A percentile compares a stretch with the other conserved stretches of the same genome.
phyloP scores from a whole-genome alignment of 2,113 vertebrate species.

The Cygnus atratus region DNA sequence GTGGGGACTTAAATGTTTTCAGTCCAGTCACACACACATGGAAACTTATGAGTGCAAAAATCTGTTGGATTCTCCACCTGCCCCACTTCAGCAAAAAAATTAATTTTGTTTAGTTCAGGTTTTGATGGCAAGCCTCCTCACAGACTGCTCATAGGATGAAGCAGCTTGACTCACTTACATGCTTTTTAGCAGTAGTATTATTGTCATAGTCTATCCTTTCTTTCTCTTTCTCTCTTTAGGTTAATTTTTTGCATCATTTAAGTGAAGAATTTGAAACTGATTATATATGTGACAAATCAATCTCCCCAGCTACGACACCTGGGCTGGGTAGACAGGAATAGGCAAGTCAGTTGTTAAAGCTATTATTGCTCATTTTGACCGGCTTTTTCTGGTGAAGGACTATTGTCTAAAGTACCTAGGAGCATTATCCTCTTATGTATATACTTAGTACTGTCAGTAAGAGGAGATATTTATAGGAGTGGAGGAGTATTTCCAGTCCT shows the following conservation, averaged over 20 bases:
- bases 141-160: not conserved
- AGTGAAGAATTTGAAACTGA: not conserved
- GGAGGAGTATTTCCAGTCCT: not conserved
- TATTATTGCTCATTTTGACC: slow-evolving; percentile 2
- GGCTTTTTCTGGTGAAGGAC: not conserved
- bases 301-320: not conserved
- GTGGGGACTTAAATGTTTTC: not conserved
- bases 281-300: not conserved
- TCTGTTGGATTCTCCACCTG: not conserved
- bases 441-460: not conserved
- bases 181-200: not conserved
- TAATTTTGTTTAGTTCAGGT: not conserved
- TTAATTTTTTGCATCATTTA: not conserved
- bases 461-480: slow-evolving; percentile 29
- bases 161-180: not conserved
- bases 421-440: slow-evolving; percentile 2
- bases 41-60: not conserved
- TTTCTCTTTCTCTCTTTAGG: not conserved
- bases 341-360: not conserved
- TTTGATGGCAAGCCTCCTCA: not conserved
- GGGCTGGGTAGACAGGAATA: not conserved
- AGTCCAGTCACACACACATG: not conserved
- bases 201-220: not conserved
- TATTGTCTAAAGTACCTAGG: not conserved
- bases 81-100: not conserved